A percentile compares a stretch with the other conserved stretches of the same genome.
Conservation (phyloP, 2,113 vertebrate genomes). For the Cinclus cinclus region DNA sequence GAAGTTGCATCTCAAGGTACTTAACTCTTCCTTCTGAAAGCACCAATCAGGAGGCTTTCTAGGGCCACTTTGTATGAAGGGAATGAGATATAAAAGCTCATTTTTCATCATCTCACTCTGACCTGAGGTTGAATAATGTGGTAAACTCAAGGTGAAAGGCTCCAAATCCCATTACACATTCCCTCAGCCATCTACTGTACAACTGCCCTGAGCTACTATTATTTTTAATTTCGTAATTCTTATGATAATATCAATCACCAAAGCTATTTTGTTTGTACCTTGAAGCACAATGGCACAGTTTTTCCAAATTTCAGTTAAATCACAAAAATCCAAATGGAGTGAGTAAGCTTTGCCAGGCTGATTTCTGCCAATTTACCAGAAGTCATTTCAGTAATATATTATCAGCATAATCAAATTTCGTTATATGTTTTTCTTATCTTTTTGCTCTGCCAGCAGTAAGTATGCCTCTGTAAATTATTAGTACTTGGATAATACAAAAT, state of each 20-base stretch:
- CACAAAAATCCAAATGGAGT: neutral
- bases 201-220: neutral
- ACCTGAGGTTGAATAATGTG: neutral
- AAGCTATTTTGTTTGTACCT: neutral
- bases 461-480: neutral
- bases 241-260: neutral
- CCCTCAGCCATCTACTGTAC: neutral
- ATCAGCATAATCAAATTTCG: neutral
- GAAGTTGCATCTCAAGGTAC: neutral
- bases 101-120: neutral
- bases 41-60: neutral
- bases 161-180: slow-evolving; percentile 12
- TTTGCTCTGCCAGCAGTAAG: neutral
- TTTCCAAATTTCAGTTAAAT: slow-evolving; percentile 2
- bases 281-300: neutral
- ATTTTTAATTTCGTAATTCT: neutral
- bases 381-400: neutral
- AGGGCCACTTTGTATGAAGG: neutral
- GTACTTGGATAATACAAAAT: neutral
- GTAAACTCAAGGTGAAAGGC: neutral
- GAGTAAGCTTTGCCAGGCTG: neutral
- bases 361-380: slow-evolving; percentile 10
- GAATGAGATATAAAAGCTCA: neutral
- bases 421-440: neutral
- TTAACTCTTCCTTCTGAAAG: neutral